These are phyloP conservation scores for Notechis scutatus DNA, from an alignment of 2,113 vertebrate species.

Conservation along the genomic window DNA sequence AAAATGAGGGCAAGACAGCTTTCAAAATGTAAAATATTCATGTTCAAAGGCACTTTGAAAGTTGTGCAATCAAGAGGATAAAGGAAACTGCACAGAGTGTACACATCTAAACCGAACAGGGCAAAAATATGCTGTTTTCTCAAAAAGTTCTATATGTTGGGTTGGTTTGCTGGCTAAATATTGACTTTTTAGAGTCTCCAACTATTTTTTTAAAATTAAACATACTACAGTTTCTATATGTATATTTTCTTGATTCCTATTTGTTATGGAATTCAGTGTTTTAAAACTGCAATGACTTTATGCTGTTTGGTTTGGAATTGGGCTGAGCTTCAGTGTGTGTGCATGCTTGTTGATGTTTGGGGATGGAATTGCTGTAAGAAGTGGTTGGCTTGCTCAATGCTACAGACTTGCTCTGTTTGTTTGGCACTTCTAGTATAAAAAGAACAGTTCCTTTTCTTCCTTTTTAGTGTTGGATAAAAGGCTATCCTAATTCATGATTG, in stretches of 20 bases:
- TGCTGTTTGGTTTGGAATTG: neutral
- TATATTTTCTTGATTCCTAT: neutral
- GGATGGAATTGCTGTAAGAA: neutral
- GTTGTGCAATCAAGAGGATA: neutral
- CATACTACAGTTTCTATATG: neutral
- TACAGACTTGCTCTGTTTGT: neutral
- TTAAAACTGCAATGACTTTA: neutral
- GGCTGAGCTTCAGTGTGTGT: neutral
- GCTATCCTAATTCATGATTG: neutral
- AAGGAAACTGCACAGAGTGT: neutral
- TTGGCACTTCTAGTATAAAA: neutral
- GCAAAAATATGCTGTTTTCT: neutral
- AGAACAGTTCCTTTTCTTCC: neutral
- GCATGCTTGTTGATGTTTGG: neutral
- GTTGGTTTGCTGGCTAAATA: neutral
- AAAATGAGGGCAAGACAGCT: neutral
- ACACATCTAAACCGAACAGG: neutral
- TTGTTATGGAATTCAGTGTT: neutral
- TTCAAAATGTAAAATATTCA: neutral
- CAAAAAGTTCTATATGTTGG: neutral
- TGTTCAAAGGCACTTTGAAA: neutral
- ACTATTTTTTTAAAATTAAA: neutral
- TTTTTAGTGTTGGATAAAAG: neutral
- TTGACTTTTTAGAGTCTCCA: neutral
- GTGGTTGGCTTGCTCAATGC: neutral